phyloP scores from a whole-genome alignment of 2,797 vertebrate species.

The Myoxocephalus aenaeus region DNA sequence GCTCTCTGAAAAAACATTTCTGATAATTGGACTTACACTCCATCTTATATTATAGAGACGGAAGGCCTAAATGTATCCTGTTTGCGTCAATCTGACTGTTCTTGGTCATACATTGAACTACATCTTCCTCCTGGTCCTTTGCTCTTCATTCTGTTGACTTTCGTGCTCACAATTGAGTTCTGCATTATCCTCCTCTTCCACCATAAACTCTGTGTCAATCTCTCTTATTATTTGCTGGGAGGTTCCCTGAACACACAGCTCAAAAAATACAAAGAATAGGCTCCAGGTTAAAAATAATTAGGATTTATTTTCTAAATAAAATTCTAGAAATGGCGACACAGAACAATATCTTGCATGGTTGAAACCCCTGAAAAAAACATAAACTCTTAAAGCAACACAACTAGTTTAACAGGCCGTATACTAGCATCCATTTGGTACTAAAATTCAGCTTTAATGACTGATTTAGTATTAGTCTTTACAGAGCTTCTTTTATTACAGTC shows the following conservation, averaged over 20 bases:
- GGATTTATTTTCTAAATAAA: too few relatives aligned
- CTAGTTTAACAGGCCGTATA: neutral
- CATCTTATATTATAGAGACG: too few relatives aligned
- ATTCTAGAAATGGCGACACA: neutral
- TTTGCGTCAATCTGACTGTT: neutral
- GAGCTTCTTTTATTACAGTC: too few relatives aligned
- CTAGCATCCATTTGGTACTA: neutral
- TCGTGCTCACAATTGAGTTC: constrained; percentile 6
- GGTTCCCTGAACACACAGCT: neutral
- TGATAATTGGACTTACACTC: neutral
- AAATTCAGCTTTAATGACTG: neutral
- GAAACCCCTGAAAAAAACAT: neutral
- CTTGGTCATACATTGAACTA: neutral
- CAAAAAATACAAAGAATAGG: neutral
- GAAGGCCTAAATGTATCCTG: neutral
- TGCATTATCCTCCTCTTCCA: constrained; percentile 6
- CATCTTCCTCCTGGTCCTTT: neutral
- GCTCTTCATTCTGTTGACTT: neutral
- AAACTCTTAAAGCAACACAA: neutral
- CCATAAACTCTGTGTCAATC: constrained; percentile 2
- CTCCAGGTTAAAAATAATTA: neutral
- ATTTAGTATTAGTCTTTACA: too few relatives aligned
- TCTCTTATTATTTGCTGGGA: constrained; percentile 21
- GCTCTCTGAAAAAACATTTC: neutral
- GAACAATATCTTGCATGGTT: neutral